These are phyloP conservation scores for Phaethornis superciliosus DNA, from an alignment of 2,113 vertebrate species.

Conservation along the genomic window DNA sequence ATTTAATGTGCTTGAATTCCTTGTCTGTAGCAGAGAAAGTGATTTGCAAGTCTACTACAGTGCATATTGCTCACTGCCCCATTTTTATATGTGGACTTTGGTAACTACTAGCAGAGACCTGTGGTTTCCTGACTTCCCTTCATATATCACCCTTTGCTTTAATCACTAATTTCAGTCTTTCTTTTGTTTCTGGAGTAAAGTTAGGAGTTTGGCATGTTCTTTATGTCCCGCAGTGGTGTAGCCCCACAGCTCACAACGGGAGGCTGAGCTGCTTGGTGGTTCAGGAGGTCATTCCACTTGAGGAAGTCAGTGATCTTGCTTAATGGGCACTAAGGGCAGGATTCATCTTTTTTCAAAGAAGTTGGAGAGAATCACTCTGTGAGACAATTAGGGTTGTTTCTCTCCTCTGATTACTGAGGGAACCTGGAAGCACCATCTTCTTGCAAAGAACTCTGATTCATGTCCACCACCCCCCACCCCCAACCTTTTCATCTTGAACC, in stretches of 20 bases:
- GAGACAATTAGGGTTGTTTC: neutral
- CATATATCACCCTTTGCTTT: neutral
- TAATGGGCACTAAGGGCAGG: slow-evolving; percentile 27
- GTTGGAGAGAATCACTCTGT: neutral
- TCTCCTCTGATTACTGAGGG: neutral
- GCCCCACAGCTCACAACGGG: neutral
- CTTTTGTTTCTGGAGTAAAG: neutral
- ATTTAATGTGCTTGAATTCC: neutral
- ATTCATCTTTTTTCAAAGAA: neutral
- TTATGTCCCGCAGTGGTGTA: neutral
- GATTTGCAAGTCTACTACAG: neutral
- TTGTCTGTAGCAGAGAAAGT: neutral
- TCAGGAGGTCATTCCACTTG: slow-evolving; percentile 47
- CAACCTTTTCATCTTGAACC: neutral
- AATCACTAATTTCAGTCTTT: neutral
- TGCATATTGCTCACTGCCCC: neutral
- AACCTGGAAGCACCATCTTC: neutral
- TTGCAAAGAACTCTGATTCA: neutral
- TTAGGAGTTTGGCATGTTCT: neutral
- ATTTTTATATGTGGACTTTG: neutral
- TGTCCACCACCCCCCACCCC: neutral
- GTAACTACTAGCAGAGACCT: neutral
- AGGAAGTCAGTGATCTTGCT: neutral
- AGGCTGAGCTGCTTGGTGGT: rapidly evolving
- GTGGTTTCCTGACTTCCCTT: neutral